Percentiles rank a stretch among this genome's conserved stretches.
Evolutionary conservation across 1,140 invertebrate genomes (phyloP).

Genomic region (Sweltsa coloradensis): DNA sequence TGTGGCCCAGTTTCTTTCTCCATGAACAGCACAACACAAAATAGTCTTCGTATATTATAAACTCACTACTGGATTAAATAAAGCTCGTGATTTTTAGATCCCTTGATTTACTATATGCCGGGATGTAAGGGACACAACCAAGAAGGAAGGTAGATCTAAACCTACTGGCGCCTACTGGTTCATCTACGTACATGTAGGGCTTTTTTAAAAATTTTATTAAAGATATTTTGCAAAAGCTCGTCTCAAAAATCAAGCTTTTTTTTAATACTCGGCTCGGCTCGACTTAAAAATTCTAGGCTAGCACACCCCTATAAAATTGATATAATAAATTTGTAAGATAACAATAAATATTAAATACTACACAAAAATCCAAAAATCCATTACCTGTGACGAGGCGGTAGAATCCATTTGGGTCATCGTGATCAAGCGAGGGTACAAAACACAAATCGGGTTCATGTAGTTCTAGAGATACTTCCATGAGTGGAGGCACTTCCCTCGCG

Average conservation of each 20-base stretch:
- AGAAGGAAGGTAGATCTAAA: too few species aligned
- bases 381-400: conserved; percentile 32
- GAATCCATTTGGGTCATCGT: conserved; percentile 42
- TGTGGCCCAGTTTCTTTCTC: too few species aligned
- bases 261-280: too few species aligned
- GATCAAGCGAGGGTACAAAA: conserved; percentile 46
- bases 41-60: too few species aligned
- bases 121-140: too few species aligned
- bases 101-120: too few species aligned
- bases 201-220: not conserved
- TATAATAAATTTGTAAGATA: not conserved
- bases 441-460: conserved; percentile 46
- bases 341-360: conserved; percentile 1
- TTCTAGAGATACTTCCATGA: conserved; percentile 49
- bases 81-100: too few species aligned
- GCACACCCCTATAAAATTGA: not conserved
- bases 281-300: not conserved
- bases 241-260: too few species aligned
- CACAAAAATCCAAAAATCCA: not conserved
- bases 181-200: not conserved
- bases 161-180: not conserved
- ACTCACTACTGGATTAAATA: too few species aligned
- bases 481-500: conserved; percentile 26
- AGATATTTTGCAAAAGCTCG: not conserved
- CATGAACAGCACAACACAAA: too few species aligned